Conservation (phyloP, 2,113 vertebrate species). For the Bos javanicus region DNA sequence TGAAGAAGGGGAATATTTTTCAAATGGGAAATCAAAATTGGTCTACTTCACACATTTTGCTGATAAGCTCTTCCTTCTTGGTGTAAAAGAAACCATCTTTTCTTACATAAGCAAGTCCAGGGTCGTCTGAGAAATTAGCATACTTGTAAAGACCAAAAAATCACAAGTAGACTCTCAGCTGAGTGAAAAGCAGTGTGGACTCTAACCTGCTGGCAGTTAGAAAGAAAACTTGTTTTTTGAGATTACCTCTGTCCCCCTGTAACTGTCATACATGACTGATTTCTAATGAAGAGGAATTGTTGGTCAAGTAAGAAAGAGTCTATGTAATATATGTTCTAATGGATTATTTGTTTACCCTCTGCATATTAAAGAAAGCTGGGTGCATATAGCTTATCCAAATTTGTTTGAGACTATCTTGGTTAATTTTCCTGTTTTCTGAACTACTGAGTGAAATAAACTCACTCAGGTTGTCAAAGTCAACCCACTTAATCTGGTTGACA, state of each 20-base stretch:
- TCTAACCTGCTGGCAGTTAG: background rate
- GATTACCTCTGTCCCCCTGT: background rate
- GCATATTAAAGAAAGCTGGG: background rate
- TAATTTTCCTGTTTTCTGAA: slow-evolving; percentile 13
- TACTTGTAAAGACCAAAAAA: background rate
- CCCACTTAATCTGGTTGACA: background rate
- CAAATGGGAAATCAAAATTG: background rate
- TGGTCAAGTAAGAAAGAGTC: background rate
- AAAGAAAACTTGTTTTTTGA: slow-evolving; percentile 1
- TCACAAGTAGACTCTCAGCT: background rate
- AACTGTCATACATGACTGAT: background rate
- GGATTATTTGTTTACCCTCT: background rate
- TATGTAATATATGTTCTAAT: background rate
- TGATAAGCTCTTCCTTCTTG: background rate
- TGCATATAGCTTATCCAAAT: background rate
- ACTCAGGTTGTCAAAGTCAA: background rate
- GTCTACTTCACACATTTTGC: background rate
- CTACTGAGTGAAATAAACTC: background rate
- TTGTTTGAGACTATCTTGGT: background rate
- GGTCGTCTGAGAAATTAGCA: background rate
- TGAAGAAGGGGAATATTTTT: background rate
- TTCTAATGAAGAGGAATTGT: background rate
- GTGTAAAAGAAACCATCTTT: slow-evolving; percentile 27
- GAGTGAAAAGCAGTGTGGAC: background rate
- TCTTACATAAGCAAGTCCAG: background rate